phyloP scores from a whole-genome alignment of 2,888 invertebrate species.

The Patella ulyssiponensis region DNA sequence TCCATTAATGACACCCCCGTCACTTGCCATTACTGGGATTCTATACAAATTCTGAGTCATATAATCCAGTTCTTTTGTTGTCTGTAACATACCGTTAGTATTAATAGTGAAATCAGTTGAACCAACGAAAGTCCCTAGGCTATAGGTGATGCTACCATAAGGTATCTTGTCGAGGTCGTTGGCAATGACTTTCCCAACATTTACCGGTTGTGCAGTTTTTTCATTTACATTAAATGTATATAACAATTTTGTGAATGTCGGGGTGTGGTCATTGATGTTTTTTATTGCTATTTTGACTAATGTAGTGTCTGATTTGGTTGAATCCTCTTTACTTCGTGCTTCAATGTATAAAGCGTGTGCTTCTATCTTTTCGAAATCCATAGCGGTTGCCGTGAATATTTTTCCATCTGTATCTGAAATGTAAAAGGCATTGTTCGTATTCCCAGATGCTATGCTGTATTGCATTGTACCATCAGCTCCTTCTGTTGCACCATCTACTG shows the following conservation, averaged over 20 bases:
- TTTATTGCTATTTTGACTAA: constrained; percentile 42
- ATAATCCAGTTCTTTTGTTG: constrained; percentile 88
- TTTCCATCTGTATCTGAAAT: constrained; percentile 46
- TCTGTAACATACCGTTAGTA: constrained; percentile 86
- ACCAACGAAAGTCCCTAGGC: neutral
- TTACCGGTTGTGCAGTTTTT: constrained; percentile 20
- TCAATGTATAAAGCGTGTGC: constrained; percentile 37
- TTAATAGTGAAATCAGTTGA: constrained; percentile 75
- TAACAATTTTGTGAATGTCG: constrained; percentile 38
- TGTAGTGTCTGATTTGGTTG: constrained; percentile 35
- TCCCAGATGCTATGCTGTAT: constrained; percentile 45
- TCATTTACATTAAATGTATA: constrained; percentile 44
- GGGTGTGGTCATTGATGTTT: constrained; percentile 56
- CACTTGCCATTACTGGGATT: constrained; percentile 82
- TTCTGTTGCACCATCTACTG: constrained; percentile 44
- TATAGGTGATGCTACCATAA: neutral
- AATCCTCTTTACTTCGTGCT: constrained; percentile 43
- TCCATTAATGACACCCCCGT: constrained; percentile 77
- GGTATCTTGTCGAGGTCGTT: constrained; percentile 42
- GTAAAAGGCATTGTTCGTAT: constrained; percentile 38
- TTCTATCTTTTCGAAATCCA: constrained; percentile 46
- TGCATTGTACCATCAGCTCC: constrained; percentile 33
- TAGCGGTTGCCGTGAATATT: constrained; percentile 33
- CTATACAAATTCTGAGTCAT: constrained; percentile 87
- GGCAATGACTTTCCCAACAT: constrained; percentile 40